These are phyloP conservation scores for Chinchilla lanigera DNA, from an alignment of 2,113 vertebrate genomes.

Conservation along the genomic window DNA sequence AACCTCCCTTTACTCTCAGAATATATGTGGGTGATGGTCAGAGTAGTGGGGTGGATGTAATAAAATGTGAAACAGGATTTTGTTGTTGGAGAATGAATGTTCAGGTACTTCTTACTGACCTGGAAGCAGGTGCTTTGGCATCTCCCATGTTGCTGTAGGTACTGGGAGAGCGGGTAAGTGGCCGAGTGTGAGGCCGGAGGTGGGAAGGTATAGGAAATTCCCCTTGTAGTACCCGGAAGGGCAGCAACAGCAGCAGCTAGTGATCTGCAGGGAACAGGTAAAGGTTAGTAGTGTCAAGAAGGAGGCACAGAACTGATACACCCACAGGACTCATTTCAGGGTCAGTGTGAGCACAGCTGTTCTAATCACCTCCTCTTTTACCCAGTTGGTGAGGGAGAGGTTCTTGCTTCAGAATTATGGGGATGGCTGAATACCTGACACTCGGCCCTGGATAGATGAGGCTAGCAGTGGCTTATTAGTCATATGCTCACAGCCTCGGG, in stretches of 20 bases:
- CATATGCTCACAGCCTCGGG: background rate
- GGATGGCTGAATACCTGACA: background rate
- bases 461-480: background rate
- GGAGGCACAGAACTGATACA: background rate
- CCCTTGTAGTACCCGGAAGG: background rate
- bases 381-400: background rate
- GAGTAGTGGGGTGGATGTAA: too few species aligned
- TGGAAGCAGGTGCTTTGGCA: background rate
- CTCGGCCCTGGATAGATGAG: background rate
- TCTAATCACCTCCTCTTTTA: background rate
- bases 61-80: background rate
- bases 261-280: background rate
- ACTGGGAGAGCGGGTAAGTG: background rate
- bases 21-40: background rate
- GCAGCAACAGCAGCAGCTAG: background rate
- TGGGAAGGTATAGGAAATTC: background rate
- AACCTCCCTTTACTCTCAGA: conserved; percentile 4
- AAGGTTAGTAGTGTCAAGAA: background rate
- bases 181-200: background rate
- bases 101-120: background rate
- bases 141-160: background rate
- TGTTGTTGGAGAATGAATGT: background rate
- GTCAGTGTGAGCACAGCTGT: background rate
- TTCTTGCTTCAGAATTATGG: background rate
- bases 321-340: background rate